Evolutionary conservation across 2,113 vertebrate species (phyloP), one percentile per base, ranked within the genome.

Genomic region (Oreochromis aureus): DNA sequence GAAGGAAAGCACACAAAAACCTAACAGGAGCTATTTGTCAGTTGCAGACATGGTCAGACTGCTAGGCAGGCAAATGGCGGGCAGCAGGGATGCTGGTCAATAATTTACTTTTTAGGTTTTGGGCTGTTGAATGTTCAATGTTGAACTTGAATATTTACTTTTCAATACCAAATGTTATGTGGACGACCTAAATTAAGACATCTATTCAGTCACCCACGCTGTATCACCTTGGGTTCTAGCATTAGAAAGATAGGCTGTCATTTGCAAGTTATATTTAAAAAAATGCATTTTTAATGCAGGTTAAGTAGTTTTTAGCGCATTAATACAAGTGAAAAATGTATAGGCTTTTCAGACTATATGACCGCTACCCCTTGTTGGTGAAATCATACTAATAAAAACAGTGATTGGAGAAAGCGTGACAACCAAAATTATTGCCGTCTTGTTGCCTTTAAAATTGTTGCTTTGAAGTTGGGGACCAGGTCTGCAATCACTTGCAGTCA

Each of bases 241-340:
- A 73, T 27, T 73, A 48, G 22, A 0, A 73, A 44, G 8, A 73
- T 41, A 46, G 41, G 19, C 16, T 73, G 39, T 44, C 39, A 73
- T 15, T 66, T 66, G 6, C 4, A 66, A 39, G 2, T 66, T n/a
- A 36, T 36, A 66, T 36, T 36, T 11, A 2, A 24, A 32, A 54
- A 55, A 66, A 12, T 3, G 1, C 2, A 63, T 61, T 32, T 32
- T 32, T 61, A 8, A 19, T 63, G 59, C 0, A 36, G 59, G 18
- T 16, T 36, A 36, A 36, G 59, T 36, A 4, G 0, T 34, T 61
- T 61, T 1, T 32, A 61, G 16, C 0, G 0, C 59, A 0, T 58
- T 19, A 63, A 63, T 36, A 19, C 32, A 63, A 63, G 16, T 34
- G 30, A 63, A 63, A 63, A 63, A 34, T 63, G 30, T 34, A 18